Conservation (phyloP, 2,797 vertebrate genomes). For the Micromesistius poutassou region DNA sequence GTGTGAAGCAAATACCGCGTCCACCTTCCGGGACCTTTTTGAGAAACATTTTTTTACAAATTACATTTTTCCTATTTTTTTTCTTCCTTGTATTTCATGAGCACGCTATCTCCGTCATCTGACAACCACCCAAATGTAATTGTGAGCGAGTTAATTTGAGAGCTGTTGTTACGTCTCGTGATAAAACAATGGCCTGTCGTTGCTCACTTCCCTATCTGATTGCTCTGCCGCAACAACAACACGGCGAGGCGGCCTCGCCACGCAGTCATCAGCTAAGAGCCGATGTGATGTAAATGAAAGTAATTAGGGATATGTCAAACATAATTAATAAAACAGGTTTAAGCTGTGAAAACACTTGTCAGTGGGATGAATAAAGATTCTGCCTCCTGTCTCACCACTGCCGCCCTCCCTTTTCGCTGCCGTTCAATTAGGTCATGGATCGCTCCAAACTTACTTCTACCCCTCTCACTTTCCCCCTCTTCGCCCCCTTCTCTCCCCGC, state of each 20-base stretch:
- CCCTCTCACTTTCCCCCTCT: constrained; percentile 61
- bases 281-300: constrained; percentile 98
- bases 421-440: constrained; percentile 82
- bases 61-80: not conserved
- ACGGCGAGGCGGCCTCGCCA: constrained; percentile 79
- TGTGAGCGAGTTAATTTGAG: constrained; percentile 9
- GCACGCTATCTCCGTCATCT: constrained; percentile 9
- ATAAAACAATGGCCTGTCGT: constrained; percentile 44
- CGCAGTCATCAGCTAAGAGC: constrained; percentile 84
- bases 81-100: not conserved
- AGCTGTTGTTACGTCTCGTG: constrained; percentile 40
- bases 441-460: constrained; percentile 65
- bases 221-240: not conserved
- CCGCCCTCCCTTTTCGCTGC: constrained; percentile 62
- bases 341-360: constrained; percentile 94
- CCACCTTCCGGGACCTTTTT: not conserved
- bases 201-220: constrained; percentile 19
- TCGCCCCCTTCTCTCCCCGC: constrained; percentile 58
- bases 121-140: constrained; percentile 13
- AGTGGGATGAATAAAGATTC: constrained; percentile 89
- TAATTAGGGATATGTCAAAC: constrained; percentile 92
- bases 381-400: constrained; percentile 57
- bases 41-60: not conserved
- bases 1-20: not conserved
- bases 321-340: constrained; percentile 93